Base-by-base conservation (phyloP, 2,888 invertebrate genomes). In the Pachycephus smyrnensis region DNA sequence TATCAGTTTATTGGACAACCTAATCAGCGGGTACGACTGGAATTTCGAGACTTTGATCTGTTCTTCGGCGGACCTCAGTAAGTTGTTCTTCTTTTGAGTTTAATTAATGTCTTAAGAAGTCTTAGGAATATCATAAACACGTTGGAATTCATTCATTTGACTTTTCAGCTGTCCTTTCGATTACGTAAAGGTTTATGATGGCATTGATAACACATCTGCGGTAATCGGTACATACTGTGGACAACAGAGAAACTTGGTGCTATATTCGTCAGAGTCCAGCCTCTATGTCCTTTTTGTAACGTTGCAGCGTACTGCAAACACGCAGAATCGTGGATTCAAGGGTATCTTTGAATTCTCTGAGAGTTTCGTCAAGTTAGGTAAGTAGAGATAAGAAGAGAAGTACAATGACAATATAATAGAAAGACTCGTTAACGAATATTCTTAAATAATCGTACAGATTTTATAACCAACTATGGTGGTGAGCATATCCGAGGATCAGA, bases 1-100 rank as follows among this genome's bases (percentile, higher is more conserved):
- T 98, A 98, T 93, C 96, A 97, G 92, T 97, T 99, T 93, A 95
- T 96, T 89, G 99, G 99, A 76, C 94, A 95, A 90, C 94, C 95
- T 75, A 96, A 97, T 78, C 98, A 99, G 93, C 94, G 99, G 90
- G 97, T 99, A 87, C 95, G 98, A 84, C 94, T 99, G 87, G 98
- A 97, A 93, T 99, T 99, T 93, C 94, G 98, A 90, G 99, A 99
- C 93, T 99, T 99, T 93, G 99, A 99, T 93, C 95, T 99, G 86
- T 99, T 98, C 94, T 98, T 97, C 93, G 99, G 99, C 88, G 99
- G 99, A 88, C 96, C 98, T 89, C 99, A 99, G 99, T 99, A 93
- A 96, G 98, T 95, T 88, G 86, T 33, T 1, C 11, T n/a, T 68
- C 33, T 11, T n/a, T 2, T n/a, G 71, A 31, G 12, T 71, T 33